Evolutionary conservation across 2,888 invertebrate genomes (phyloP), one percentile per base, ranked within the genome.

Genomic region (Oligia fasciuncula): DNA sequence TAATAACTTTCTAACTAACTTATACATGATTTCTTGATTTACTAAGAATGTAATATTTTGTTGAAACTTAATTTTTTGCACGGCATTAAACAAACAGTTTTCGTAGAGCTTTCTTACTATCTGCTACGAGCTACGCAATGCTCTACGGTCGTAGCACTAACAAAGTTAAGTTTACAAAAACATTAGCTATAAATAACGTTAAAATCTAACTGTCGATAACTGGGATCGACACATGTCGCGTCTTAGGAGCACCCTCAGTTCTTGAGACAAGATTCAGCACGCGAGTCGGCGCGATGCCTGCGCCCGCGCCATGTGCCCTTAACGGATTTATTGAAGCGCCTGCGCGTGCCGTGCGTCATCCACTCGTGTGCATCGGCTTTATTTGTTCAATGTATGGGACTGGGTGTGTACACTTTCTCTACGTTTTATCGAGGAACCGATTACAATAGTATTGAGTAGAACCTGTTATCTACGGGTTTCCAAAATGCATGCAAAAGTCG

Each of bases 271-370:
- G 96, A 96, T 95, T 95, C 94, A 92, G 93, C 92, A 92, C 92
- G 93, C 94, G 93, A 91, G 91, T 83, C 86, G 85, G 82, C 90
- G 88, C 89, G 88, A 67, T 83, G 85, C 84, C 83, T 91, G 87
- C 91, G 89, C 88, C 89, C 92, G 91, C 94, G 94, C 95, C 95
- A 95, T 96, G 95, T 95, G 95, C 94, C 93, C 19, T 94, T 96
- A 96, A 96, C 96, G 96, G 96, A 96, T 96, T 96, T 96, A 95
- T 95, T 94, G 93, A 92, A 94, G 92, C 93, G 92, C 90, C 91
- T 92, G 93, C 94, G 94, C 94, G 94, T 93, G 94, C 91, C 92
- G 84, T 92, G 93, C 91, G 90, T 89, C 89, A 89, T 88, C 88
- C 81, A 81, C 83, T 89, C 87, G 86, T 87, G 87, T 80, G 76